Evolutionary conservation across 2,888 invertebrate species (phyloP), one percentile per base, ranked within the genome.

Genomic region (Pyrgus malvae): DNA sequence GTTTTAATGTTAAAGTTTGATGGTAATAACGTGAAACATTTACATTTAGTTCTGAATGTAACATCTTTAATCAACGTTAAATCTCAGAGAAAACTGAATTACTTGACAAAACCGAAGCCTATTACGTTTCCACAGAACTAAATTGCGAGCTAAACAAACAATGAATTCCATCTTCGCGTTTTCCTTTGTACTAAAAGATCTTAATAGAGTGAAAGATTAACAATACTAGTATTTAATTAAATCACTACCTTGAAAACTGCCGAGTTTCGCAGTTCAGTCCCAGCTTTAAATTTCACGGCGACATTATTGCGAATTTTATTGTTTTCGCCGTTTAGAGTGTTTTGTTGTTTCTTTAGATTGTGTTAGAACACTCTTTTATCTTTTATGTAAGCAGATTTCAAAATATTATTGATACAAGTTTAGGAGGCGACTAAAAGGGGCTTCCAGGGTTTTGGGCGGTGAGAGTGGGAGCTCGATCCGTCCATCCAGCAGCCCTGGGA

Each of bases 221-320:
- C 42, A 50, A 23, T 35, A 42, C 42, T 42, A 33, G 25, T 50
- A 42, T 42, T 42, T 50, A 50, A 50, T 42, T 50, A 50, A 42
- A 33, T 50, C 42, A 50, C 33, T 50, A 35, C 50, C 33, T 23
- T 42, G 23, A 50, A 41, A 50, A 25, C 35, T 33, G 11, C 42
- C 35, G 42, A 50, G 50, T 50, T 50, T 42, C 25, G 17, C 42
- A 50, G 42, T 50, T 50, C 42, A 35, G 25, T 6, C 9, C 9
- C 11, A 9, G 25, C 33, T 50, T 50, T 50, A 41, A 50, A 42
- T 50, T 35, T 25, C 12, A 19, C 16, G 16, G 17, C 12, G 50
- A 9, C 42, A 35, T 50, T 27, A 25, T 38, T 38, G 19, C 48
- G 12, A 14, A n/a, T n/a, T n/a, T n/a, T n/a, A n/a, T n/a, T n/a